Base-by-base conservation (phyloP, 2,888 invertebrate species). In the Andrena haemorrhoa region DNA sequence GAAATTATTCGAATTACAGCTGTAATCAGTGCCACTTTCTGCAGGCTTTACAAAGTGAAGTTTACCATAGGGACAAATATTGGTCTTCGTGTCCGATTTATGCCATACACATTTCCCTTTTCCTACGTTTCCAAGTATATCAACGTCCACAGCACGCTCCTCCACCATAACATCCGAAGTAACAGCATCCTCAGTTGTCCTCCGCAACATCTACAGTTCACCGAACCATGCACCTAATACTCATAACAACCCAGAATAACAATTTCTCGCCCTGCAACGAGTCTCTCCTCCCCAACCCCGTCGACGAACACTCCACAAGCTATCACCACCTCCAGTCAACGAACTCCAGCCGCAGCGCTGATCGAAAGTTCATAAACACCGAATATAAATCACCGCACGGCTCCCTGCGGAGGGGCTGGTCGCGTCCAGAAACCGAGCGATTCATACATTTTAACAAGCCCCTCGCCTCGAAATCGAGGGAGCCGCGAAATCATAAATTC, bases 401-500 rank as follows among this genome's bases (percentile, higher is more conserved):
- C 61, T 51, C 51, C 51, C 23, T 16, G 20, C 16, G 35, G 51
- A 60, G 16, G 31, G 20, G 29, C 35, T 23, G 64, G n/a, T 26
- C 23, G 5, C 12, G 33, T 29, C 26, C 58, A 16, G 35, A 20
- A 53, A 68, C 29, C 33, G 33, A 53, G 69, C 41, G 58, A 70
- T 60, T 70, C 70, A 70, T 60, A 70, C 58, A 47, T 70, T 58
- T 60, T 70, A 58, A 70, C 70, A 12, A 60, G 70, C 23, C 31
- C 31, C 58, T 31, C 29, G 60, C 12, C 12, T 29, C 29, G 29
- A n/a, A 49, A 64, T n/a, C 23, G 8, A 16, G 3, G 20, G 41
- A 41, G 10, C 16, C n/a, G 5, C 33, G n/a, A 65, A 63, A 29
- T 70, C 64, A 58, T 76, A 76, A 76, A 76, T 76, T 64, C 61